Conservation (phyloP, 2,888 invertebrate genomes). For the Diadegma fenestrale region DNA sequence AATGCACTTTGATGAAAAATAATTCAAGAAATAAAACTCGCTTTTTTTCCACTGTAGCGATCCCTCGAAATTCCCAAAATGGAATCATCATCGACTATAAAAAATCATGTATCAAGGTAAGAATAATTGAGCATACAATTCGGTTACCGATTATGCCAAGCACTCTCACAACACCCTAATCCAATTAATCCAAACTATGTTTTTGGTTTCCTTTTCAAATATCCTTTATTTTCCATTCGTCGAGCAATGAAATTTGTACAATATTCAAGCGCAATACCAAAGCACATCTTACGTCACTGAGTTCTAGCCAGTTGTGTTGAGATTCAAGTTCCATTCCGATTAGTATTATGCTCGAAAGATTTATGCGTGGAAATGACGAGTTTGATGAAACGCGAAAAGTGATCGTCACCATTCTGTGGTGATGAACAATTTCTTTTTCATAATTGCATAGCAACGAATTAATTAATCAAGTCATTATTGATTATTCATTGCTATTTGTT, state of each 20-base stretch:
- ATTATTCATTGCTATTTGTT: too few relatives aligned
- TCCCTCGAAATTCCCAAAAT: too few relatives aligned
- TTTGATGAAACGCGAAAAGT: neutral
- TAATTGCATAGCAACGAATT: too few relatives aligned
- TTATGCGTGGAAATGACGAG: conserved; percentile 29
- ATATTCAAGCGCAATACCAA: conserved; percentile 51
- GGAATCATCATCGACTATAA: neutral
- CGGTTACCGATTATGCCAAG: conserved; percentile 35
- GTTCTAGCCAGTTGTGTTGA: conserved; percentile 43
- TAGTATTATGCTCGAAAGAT: conserved; percentile 51
- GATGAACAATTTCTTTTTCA: too few relatives aligned
- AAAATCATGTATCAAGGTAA: conserved; percentile 3
- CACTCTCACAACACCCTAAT: conserved; percentile 35
- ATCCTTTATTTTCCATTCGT: conserved; percentile 29
- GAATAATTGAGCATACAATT: conserved; percentile 26
- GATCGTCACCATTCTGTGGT: too few relatives aligned
- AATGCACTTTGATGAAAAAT: too few relatives aligned
- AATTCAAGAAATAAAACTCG: neutral
- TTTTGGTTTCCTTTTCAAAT: neutral
- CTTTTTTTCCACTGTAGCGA: too few relatives aligned
- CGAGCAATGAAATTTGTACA: conserved; percentile 35
- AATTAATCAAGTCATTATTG: too few relatives aligned
- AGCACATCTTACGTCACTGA: conserved; percentile 39
- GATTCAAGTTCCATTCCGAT: conserved; percentile 43
- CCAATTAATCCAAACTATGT: conserved; percentile 9